Evolutionary conservation across 2,797 vertebrate genomes (phyloP), one percentile per base, ranked within the genome.

Genomic region (Melanotaenia trifasciata): DNA sequence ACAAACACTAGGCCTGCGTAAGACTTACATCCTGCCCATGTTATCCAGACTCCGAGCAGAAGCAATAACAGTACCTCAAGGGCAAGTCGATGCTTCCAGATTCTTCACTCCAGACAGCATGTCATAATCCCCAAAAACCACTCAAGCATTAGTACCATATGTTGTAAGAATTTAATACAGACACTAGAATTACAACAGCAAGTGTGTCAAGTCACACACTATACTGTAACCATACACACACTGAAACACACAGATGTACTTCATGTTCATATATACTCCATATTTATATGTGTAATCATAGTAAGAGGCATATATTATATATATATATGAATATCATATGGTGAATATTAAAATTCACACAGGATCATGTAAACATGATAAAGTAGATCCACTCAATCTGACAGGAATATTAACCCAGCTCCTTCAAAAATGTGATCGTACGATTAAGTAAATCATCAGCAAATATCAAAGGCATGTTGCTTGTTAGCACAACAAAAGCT

Each of bases 381-480:
- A 18, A 43, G 40, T 43, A 18, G 40, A 14, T 18, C 16, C 16
- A 43, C 40, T 43, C 5, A 14, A 16, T 16, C 5, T 4, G 13
- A 43, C 11, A 9, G 45, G 7, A 22, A 50, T n/a, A 50, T 22
- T 50, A 50, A 22, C 6, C 20, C 47, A n/a, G 47, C 47, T 22
- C 20, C 47, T 10, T 9, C 22, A 28, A 20, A 7, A 38, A 26
- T 65, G 3, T 1, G 38, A 26, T 26, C 18, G 4, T 26, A 26
- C 40, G 18, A 36, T 28, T 53, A 38, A 20, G 26, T 20, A 56
- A 38, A 38, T 36, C 14, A 36, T 9, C 50, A 10, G 18, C 6
- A 67, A 59, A 57, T 72, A 70, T 75, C 56, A 84, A 65, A 80
- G 60, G 38, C 40, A 14, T 65, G 1, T 13, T 2, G 3, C 38